Conservation (phyloP, 2,888 invertebrate species). For the Phaedon cochleariae region DNA sequence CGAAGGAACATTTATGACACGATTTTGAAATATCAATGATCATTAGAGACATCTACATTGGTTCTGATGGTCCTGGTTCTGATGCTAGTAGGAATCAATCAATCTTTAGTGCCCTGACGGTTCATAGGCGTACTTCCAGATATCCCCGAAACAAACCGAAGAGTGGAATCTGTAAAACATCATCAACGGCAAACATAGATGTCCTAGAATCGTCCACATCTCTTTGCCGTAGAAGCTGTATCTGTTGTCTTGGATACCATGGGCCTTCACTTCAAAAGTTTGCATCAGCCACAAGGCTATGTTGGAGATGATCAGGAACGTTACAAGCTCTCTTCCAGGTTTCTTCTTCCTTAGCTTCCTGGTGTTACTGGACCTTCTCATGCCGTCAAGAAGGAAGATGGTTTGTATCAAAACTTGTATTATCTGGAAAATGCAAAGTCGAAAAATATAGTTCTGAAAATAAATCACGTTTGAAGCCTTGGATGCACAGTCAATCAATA, state of each 20-base stretch:
- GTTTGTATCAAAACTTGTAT: conserved; percentile 79
- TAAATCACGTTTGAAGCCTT: too few species aligned
- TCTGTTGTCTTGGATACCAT: conserved; percentile 66
- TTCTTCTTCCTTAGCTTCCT: conserved; percentile 70
- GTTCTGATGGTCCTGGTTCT: too few species aligned
- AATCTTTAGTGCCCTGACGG: conserved; percentile 55
- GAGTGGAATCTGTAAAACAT: conserved; percentile 83
- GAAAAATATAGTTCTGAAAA: too few species aligned
- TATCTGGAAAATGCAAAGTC: conserved; percentile 63
- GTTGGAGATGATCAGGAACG: conserved; percentile 79
- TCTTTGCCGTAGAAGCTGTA: conserved; percentile 75
- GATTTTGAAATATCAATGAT: too few species aligned
- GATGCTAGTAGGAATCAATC: too few species aligned
- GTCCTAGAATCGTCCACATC: conserved; percentile 77
- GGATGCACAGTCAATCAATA: too few species aligned
- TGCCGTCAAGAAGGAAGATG: conserved; percentile 75
- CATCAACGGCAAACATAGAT: conserved; percentile 76
- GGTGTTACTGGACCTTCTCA: conserved; percentile 77
- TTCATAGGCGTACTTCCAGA: conserved; percentile 80
- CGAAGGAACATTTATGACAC: too few species aligned
- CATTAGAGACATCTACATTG: too few species aligned
- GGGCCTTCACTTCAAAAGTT: conserved; percentile 72
- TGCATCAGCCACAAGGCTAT: conserved; percentile 80
- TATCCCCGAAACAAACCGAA: conserved; percentile 80
- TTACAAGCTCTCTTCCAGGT: conserved; percentile 79